phyloP scores from a whole-genome alignment of 2,888 invertebrate genomes.

The Leptinotarsa haldemani region DNA sequence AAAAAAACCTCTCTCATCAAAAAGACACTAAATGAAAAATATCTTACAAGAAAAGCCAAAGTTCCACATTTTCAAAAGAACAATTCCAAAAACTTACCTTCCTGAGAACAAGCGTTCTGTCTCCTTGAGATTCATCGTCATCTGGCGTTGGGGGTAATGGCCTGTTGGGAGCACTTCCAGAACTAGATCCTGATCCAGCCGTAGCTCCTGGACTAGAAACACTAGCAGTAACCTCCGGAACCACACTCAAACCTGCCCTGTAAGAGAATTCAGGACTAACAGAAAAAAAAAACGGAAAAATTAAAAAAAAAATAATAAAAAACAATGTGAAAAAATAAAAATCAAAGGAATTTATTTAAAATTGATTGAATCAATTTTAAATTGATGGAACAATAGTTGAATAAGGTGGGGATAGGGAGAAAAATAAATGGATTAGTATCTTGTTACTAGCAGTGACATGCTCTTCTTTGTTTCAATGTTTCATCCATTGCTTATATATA shows the following conservation, averaged over 20 bases:
- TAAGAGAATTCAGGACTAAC: conserved; percentile 87
- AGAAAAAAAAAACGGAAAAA: conserved; percentile 49
- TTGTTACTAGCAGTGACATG: neutral
- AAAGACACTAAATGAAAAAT: conserved; percentile 12
- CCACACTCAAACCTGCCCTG: conserved; percentile 78
- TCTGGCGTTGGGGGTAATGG: conserved; percentile 96
- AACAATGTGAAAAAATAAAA: conserved; percentile 28
- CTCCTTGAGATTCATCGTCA: conserved; percentile 82
- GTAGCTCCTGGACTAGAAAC: conserved; percentile 66
- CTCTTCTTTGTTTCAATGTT: neutral
- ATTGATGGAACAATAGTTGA: neutral
- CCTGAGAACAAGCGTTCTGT: conserved; percentile 92
- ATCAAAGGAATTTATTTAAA: conserved; percentile 21
- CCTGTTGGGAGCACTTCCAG: conserved; percentile 86
- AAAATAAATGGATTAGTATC: conserved; percentile 11
- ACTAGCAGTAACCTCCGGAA: conserved; percentile 69
- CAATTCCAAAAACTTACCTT: conserved; percentile 75
- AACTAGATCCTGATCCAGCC: conserved; percentile 56
- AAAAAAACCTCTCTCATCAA: neutral
- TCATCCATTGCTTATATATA: no score
- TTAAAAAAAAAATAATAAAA: conserved; percentile 38
- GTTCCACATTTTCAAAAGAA: conserved; percentile 53
- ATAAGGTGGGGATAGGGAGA: conserved; percentile 31
- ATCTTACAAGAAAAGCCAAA: conserved; percentile 41
- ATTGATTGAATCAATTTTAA: neutral